Evolutionary conservation across 2,888 invertebrate species (phyloP), one percentile per base, ranked within the genome.

Genomic region (Halictus quadricinctus): DNA sequence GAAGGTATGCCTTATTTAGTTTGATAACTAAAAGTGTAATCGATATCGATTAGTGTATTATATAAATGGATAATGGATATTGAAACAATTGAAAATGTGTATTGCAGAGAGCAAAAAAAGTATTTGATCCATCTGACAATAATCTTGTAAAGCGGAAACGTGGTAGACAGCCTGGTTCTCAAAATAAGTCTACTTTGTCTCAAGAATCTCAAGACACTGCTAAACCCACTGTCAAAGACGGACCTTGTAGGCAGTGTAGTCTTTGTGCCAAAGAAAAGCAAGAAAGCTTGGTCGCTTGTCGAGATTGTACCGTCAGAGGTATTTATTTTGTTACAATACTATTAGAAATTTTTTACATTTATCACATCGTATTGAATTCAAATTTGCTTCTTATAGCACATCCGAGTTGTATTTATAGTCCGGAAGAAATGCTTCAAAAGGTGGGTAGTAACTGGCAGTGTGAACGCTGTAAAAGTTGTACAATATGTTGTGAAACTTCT

Each of bases 401-500:
- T 94, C 95, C 96, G 29, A 96, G 95, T 86, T 97, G 97, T 91
- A 95, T 97, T 72, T 96, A 96, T 91, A 95, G 96, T 74, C 91
- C 93, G 0, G 96, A 96, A 18, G 96, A 97, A 89, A 96, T 96
- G 90, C 95, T 96, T 93, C 94, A 96, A 72, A 96, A 96, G 92
- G 95, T 96, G 88, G 96, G 96, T 88, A 96, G 96, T 88, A 96
- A 96, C 50, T 99, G 98, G 98, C 98, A 98, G 91, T 99, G 99
- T 93, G 97, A 97, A 77, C 97, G 97, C 93, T 99, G 98, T 92
- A 98, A 98, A 94, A 97, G 97, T 18, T 99, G 99, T 94, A 96
- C 96, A 72, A 95, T 97, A 66, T 98, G 98, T 93, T 96, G 96
- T 90, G 97, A 98, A 95, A 97, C 97, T 13, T 96, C 96, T 90